phyloP scores from a whole-genome alignment of 2,797 vertebrate species.

The Fistularia commersonii region DNA sequence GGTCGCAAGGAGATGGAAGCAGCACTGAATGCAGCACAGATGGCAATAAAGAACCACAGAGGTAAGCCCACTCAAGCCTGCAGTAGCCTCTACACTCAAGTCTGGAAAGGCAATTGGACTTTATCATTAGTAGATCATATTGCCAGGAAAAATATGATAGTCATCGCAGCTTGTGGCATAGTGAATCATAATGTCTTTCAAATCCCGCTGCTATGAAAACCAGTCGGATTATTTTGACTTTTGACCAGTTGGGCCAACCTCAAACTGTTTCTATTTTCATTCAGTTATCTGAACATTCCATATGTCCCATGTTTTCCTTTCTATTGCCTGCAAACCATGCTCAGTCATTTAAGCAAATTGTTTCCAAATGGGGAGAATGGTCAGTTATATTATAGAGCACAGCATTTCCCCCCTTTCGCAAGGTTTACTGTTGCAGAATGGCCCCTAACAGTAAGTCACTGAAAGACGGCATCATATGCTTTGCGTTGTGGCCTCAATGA shows the following conservation, averaged over 20 bases:
- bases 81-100: slow-evolving; percentile 17
- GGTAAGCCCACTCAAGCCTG: slow-evolving; percentile 64
- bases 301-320: slow-evolving; percentile 56
- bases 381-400: slow-evolving; percentile 40
- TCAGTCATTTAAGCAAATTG: slow-evolving; percentile 59
- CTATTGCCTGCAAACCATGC: slow-evolving; percentile 46
- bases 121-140: slow-evolving; percentile 41
- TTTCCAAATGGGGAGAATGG: slow-evolving; percentile 65
- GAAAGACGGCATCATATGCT: slow-evolving; percentile 62
- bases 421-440: slow-evolving; percentile 40
- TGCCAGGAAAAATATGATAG: slow-evolving; percentile 42
- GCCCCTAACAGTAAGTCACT: slow-evolving; percentile 65
- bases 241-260: slow-evolving; percentile 31
- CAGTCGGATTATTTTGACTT: slow-evolving; percentile 50
- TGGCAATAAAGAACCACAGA: slow-evolving; percentile 74
- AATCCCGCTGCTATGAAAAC: slow-evolving; percentile 45
- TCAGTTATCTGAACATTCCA: slow-evolving; percentile 64
- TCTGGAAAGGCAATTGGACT: slow-evolving; percentile 31
- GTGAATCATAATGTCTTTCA: slow-evolving; percentile 46
- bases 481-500: slow-evolving; percentile 48
- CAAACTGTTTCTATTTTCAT: slow-evolving; percentile 48
- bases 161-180: slow-evolving; percentile 32
- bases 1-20: slow-evolving; percentile 64
- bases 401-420: slow-evolving; percentile 20
- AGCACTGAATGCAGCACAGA: slow-evolving; percentile 59